Conservation (phyloP, 2,113 vertebrate species). For the Ceuthmochares aereus region DNA sequence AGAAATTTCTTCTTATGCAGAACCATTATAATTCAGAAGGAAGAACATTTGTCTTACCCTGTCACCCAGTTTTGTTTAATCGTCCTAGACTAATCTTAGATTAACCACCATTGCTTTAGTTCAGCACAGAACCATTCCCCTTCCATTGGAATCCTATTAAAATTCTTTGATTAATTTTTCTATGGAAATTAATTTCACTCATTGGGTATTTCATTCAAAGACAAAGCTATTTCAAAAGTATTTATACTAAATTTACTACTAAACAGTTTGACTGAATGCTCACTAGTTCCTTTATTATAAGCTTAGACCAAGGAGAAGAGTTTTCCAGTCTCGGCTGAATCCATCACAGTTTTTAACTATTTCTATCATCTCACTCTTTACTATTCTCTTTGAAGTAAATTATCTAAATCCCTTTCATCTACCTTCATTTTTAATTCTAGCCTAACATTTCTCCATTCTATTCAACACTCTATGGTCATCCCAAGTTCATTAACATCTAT, state of each 20-base stretch:
- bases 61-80: background rate
- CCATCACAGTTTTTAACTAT: background rate
- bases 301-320: conserved; percentile 30
- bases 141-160: background rate
- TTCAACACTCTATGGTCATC: background rate
- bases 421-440: background rate
- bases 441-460: background rate
- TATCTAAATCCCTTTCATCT: background rate
- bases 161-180: conserved; percentile 33
- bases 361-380: background rate
- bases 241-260: conserved; percentile 49
- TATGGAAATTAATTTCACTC: conserved; percentile 27
- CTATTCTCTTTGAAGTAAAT: background rate
- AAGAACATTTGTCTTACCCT: background rate
- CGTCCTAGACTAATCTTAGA: background rate
- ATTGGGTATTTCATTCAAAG: conserved; percentile 52
- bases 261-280: conserved; percentile 50
- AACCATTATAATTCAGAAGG: background rate
- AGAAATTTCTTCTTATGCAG: background rate
- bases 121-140: background rate
- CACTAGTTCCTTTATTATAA: conserved; percentile 36
- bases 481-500: background rate
- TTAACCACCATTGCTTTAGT: background rate
- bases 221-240: conserved; percentile 7
- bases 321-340: conserved; percentile 41